Conservation (phyloP, 2,797 vertebrate species). For the Catharus ustulatus region DNA sequence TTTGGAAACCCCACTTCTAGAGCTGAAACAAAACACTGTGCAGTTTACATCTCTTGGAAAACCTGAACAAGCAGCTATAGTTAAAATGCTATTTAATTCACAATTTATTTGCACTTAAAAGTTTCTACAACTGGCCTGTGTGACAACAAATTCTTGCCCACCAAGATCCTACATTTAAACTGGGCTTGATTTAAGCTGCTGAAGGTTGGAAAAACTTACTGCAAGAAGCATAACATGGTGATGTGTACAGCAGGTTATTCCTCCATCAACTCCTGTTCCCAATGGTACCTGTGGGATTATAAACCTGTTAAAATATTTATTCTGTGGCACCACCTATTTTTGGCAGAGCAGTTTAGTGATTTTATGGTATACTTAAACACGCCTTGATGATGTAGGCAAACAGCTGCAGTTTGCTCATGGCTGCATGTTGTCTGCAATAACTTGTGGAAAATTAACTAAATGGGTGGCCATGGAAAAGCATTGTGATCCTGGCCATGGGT, state of each 20-base stretch:
- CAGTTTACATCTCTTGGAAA: not conserved
- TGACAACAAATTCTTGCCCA: not conserved
- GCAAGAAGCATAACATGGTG: not conserved
- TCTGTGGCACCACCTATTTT: slow-evolving; percentile 42
- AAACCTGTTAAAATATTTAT: slow-evolving; percentile 56
- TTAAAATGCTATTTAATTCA: not conserved
- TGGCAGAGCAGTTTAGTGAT: not conserved
- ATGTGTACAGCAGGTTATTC: not conserved
- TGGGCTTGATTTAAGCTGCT: not conserved
- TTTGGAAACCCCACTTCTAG: not conserved
- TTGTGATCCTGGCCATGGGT: not conserved
- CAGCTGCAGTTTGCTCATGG: not conserved
- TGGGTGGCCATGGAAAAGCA: not conserved
- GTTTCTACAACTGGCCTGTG: not conserved
- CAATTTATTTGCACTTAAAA: not conserved
- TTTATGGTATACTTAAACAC: not conserved
- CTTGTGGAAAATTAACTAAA: slow-evolving; percentile 36
- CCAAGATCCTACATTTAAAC: not conserved
- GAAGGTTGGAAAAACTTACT: not conserved
- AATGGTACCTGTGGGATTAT: not conserved
- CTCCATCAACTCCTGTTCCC: not conserved
- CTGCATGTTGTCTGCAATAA: not conserved
- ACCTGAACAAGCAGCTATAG: not conserved
- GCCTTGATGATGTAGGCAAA: not conserved
- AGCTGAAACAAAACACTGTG: not conserved